phyloP scores from a whole-genome alignment of 2,797 vertebrate genomes.

The Amblyraja radiata region DNA sequence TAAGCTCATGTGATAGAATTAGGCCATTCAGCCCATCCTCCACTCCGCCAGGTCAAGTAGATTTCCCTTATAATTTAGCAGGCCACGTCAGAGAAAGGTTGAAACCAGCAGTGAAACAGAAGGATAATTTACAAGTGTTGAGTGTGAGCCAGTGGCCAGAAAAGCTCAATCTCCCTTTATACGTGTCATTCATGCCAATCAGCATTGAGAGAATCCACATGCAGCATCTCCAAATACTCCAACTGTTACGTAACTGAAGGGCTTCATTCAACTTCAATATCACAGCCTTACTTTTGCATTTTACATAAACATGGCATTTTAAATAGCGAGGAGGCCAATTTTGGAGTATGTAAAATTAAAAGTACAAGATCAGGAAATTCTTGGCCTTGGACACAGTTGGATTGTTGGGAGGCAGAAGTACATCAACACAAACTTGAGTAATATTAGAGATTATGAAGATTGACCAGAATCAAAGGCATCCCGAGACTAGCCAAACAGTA shows the following conservation, averaged over 20 bases:
- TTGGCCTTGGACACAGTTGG: not conserved
- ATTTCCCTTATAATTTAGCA: not conserved
- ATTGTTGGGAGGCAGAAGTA: not conserved
- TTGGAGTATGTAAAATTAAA: not conserved
- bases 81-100: not conserved
- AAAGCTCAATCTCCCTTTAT: not conserved
- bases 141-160: not conserved
- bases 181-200: not conserved
- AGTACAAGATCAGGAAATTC: not conserved
- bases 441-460: not conserved
- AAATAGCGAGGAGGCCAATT: not conserved
- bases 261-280: not conserved
- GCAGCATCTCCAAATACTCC: not conserved
- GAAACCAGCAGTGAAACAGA: not conserved
- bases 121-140: not conserved
- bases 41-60: no score
- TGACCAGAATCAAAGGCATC: not conserved
- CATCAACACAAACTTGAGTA: not conserved
- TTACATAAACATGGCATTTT: not conserved
- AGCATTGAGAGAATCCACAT: not conserved
- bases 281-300: not conserved
- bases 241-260: not conserved
- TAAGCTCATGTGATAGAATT: no score
- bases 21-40: no score
- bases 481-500: not conserved